Evolutionary conservation across 2,797 vertebrate species (phyloP).

Genomic region (Astyanax mexicanus): DNA sequence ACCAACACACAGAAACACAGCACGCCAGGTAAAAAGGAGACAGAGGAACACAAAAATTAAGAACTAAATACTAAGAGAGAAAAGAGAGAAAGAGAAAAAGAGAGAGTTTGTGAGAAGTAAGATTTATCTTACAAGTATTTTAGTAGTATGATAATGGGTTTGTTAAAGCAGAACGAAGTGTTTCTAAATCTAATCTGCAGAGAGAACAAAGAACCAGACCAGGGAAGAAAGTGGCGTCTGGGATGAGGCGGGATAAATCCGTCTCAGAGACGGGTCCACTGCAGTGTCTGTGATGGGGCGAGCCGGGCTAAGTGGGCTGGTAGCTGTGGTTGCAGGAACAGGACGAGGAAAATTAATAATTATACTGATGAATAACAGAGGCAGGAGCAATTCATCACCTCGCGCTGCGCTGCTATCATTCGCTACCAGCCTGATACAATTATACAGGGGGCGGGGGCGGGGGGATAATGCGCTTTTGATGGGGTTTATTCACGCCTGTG

Average conservation of each 20-base stretch:
- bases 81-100: no score
- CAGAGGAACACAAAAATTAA: no score
- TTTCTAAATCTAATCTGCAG: neutral
- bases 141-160: no score
- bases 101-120: no score
- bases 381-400: constrained; percentile 94
- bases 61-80: no score
- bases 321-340: constrained; percentile 71
- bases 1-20: no score
- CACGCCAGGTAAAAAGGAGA: no score
- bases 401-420: constrained; percentile 83
- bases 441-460: constrained; percentile 75
- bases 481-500: constrained; percentile 93
- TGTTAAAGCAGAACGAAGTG: no score
- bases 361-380: constrained; percentile 91
- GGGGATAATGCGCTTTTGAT: constrained; percentile 97
- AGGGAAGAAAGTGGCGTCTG: neutral
- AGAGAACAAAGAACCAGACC: constrained; percentile 7
- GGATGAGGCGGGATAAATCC: no score
- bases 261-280: no score
- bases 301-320: constrained; percentile 75
- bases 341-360: constrained; percentile 94
- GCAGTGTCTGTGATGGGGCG: constrained; percentile 65
- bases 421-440: constrained; percentile 94
- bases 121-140: no score